Conservation (phyloP, 2,888 invertebrate species). For the Lasioglossum marginatum region DNA sequence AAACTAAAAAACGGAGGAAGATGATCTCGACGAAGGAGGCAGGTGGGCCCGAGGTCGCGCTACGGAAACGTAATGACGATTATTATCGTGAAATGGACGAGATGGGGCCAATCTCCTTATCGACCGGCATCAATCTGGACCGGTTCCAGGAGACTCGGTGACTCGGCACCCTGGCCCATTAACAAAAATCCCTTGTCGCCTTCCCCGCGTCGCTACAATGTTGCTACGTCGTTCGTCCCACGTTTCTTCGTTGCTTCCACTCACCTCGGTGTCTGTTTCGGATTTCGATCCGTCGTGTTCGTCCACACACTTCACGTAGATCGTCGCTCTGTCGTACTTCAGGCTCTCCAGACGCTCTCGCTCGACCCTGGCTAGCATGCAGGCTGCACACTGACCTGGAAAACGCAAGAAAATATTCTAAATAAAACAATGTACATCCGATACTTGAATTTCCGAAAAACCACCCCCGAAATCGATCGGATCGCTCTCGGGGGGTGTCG, state of each 20-base stretch:
- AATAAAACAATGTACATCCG: background rate
- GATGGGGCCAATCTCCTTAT: constrained; percentile 77
- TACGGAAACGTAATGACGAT: constrained; percentile 76
- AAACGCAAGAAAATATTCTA: constrained; percentile 20
- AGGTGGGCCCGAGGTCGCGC: constrained; percentile 57
- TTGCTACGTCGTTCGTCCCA: background rate
- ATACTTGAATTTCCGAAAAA: background rate
- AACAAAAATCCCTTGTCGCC: constrained; percentile 62
- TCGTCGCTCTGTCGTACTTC: constrained; percentile 81
- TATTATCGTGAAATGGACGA: constrained; percentile 79
- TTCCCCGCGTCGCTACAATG: constrained; percentile 8
- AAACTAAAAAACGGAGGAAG: background rate
- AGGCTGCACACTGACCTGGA: constrained; percentile 77
- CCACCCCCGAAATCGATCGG: background rate
- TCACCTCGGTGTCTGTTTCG: constrained; percentile 64
- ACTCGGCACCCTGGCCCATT: constrained; percentile 70
- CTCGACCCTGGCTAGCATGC: constrained; percentile 79
- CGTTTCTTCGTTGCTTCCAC: background rate
- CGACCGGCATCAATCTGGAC: constrained; percentile 73
- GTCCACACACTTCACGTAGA: constrained; percentile 81
- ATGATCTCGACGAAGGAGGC: constrained; percentile 44
- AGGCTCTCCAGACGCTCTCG: constrained; percentile 80
- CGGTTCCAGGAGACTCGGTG: constrained; percentile 63
- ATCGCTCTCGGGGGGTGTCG: background rate
- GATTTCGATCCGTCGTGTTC: constrained; percentile 78